Conservation (phyloP, 2,797 vertebrate species). For the Coregonus sp. region DNA sequence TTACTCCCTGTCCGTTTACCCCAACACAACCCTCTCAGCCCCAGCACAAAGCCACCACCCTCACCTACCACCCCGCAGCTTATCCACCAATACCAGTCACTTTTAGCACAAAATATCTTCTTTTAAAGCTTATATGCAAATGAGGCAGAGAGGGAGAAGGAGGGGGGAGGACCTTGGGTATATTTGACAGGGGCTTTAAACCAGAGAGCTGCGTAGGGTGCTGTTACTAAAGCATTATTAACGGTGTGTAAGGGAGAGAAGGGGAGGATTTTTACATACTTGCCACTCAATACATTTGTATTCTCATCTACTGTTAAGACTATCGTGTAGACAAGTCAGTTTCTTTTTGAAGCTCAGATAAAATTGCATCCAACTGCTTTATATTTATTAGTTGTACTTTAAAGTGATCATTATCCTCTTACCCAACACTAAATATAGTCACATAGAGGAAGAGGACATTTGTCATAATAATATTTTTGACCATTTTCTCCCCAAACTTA, state of each 20-base stretch:
- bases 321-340: neutral
- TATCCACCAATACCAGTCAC: conserved; percentile 55
- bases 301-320: conserved; percentile 24
- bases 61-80: conserved; percentile 53
- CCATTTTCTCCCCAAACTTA: too few species aligned
- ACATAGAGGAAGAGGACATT: neutral
- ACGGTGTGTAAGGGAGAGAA: conserved; percentile 31
- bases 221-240: conserved; percentile 49
- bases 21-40: conserved; percentile 56
- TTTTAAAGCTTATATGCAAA: conserved; percentile 91
- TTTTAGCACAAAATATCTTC: conserved; percentile 77
- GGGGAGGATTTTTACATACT: conserved; percentile 24
- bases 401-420: neutral
- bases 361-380: neutral
- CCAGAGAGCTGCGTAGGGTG: neutral
- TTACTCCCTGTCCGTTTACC: conserved; percentile 59
- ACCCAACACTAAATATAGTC: neutral
- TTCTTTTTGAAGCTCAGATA: neutral
- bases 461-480: too few species aligned
- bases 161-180: conserved; percentile 48
- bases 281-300: conserved; percentile 38
- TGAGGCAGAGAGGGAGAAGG: conserved; percentile 68
- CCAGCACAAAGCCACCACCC: conserved; percentile 57
- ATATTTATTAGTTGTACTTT: neutral
- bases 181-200: conserved; percentile 69